Conservation (phyloP, 2,888 invertebrate species). For the Aporophyla nigra region DNA sequence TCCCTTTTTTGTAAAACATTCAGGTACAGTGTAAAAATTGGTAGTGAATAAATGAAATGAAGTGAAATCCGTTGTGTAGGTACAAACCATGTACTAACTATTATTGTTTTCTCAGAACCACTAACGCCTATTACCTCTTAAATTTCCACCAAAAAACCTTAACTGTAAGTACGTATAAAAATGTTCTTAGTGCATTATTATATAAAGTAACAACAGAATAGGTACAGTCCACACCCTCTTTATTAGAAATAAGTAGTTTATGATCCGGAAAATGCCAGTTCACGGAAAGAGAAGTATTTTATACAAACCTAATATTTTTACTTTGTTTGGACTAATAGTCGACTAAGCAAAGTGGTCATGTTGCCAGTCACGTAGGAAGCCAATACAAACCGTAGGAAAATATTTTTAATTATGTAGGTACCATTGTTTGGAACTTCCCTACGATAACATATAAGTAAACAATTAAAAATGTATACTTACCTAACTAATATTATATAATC, state of each 20-base stretch:
- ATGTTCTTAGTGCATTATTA: background rate
- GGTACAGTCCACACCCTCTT: constrained; percentile 10
- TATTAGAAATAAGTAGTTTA: background rate
- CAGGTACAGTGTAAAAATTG: background rate
- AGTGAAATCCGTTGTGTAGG: too few species aligned
- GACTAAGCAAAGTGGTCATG: constrained; percentile 17
- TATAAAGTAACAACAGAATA: constrained; percentile 5
- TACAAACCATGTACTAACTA: too few species aligned
- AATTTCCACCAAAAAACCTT: background rate
- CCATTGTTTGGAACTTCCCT: background rate
- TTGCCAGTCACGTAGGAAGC: constrained; percentile 38
- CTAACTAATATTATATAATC: background rate
- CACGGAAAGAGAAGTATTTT: background rate
- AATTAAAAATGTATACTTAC: background rate
- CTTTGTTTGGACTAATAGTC: background rate
- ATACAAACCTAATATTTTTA: constrained; percentile 25
- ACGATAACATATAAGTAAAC: background rate
- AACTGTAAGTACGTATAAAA: background rate
- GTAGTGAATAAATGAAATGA: too few species aligned
- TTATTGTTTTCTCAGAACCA: background rate
- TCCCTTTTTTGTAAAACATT: background rate
- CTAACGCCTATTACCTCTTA: background rate
- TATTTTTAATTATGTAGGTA: constrained; percentile 7
- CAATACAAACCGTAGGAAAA: background rate
- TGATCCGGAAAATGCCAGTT: constrained; percentile 10